Percentiles rank a stretch among this genome's conserved stretches.
Conservation (phyloP, 1,140 invertebrate species). For the Penaeus vannamei region DNA sequence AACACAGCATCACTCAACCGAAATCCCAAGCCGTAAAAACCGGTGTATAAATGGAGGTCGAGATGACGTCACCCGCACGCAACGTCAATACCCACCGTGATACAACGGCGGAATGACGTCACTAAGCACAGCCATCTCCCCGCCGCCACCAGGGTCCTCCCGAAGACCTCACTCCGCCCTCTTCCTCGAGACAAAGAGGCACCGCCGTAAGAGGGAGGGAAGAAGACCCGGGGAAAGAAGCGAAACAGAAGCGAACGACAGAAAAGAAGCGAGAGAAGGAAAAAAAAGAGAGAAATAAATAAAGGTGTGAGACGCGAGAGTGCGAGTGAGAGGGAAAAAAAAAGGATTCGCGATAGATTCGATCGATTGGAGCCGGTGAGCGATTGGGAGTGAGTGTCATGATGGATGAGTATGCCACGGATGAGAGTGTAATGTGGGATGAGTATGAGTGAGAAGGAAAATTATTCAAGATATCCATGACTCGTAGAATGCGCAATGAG, state of each 20-base stretch:
- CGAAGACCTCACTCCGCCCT: too few relatives aligned
- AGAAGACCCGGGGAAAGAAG: neutral
- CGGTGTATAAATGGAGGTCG: neutral
- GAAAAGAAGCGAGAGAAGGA: neutral
- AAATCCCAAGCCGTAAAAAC: neutral
- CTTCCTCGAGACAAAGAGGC: neutral
- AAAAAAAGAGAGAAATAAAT: neutral
- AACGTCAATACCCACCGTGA: too few relatives aligned
- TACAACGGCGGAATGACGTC: too few relatives aligned
- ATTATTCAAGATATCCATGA: too few relatives aligned
- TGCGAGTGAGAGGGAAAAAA: neutral
- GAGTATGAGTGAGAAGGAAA: too few relatives aligned
- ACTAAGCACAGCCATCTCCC: too few relatives aligned
- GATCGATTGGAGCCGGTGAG: too few relatives aligned
- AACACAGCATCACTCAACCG: neutral
- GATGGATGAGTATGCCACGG: too few relatives aligned
- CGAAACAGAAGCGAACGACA: neutral
- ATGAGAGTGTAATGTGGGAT: too few relatives aligned
- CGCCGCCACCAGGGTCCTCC: too few relatives aligned
- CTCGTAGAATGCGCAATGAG: too few relatives aligned
- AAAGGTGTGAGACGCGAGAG: neutral
- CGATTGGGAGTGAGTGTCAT: too few relatives aligned
- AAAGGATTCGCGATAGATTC: neutral
- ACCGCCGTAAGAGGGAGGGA: neutral
- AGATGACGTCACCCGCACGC: neutral